Conservation (phyloP, 2,888 invertebrate genomes). For the Platerodrilus igneus region DNA sequence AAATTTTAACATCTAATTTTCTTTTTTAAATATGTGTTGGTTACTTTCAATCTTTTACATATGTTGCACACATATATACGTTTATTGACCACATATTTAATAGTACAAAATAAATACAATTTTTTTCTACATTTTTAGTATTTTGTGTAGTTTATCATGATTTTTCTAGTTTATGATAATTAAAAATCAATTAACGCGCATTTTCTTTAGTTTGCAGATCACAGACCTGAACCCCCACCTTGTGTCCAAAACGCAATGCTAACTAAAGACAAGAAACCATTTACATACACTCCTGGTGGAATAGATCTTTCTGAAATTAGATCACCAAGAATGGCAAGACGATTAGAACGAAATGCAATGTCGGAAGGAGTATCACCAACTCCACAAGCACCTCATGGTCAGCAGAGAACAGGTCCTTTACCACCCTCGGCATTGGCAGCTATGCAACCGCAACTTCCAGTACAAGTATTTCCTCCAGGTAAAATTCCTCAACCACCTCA, state of each 20-base stretch:
- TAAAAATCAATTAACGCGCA: no score
- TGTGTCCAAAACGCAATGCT: constrained; percentile 92
- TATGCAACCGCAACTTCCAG: constrained; percentile 60
- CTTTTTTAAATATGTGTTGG: no score
- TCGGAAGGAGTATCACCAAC: constrained; percentile 61
- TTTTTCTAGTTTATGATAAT: no score
- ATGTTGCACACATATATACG: no score
- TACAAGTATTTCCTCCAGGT: constrained; percentile 58
- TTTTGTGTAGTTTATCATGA: no score
- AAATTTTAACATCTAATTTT: no score
- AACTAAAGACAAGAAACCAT: constrained; percentile 94
- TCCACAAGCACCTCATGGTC: constrained; percentile 45
- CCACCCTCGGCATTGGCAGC: constrained; percentile 61
- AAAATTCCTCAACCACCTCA: constrained; percentile 27
- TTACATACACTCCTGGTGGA: constrained; percentile 94
- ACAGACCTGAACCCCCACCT: constrained; percentile 68
- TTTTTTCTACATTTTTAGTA: no score
- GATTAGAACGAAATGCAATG: constrained; percentile 68
- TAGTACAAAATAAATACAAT: no score
- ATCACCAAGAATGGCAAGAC: constrained; percentile 83
- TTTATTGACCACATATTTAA: no score
- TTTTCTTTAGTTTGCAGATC: constrained; percentile 19
- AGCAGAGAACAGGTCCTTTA: constrained; percentile 48
- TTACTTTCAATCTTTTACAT: no score
- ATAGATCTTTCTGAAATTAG: constrained; percentile 85